Evolutionary conservation across 2,888 invertebrate species (phyloP).

Genomic region (Chesias legatella): DNA sequence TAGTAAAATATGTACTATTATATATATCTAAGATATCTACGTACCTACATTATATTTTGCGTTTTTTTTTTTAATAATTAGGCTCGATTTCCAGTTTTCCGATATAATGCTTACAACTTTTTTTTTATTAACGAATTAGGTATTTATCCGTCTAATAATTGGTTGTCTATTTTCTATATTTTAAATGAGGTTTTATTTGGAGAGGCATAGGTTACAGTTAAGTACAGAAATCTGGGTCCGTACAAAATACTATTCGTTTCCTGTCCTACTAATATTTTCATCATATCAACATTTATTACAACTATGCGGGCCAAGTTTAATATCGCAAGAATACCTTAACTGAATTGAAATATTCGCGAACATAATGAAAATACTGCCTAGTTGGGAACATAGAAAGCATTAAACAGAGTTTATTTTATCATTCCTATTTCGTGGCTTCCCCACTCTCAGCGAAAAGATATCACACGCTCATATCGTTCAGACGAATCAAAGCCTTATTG

Average conservation of each 20-base stretch:
- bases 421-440: conserved; percentile 21
- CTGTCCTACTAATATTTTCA: conserved; percentile 14
- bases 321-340: conserved; percentile 29
- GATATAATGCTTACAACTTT: too few relatives aligned
- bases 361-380: conserved; percentile 36
- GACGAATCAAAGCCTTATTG: conserved; percentile 20
- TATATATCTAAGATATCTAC: too few relatives aligned
- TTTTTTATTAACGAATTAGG: too few relatives aligned
- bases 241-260: conserved; percentile 6
- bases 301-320: conserved; percentile 20
- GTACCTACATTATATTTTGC: too few relatives aligned
- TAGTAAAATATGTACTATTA: too few relatives aligned
- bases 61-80: too few relatives aligned
- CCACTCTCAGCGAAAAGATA: conserved; percentile 11
- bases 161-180: too few relatives aligned
- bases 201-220: too few relatives aligned
- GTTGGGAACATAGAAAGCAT: conserved; percentile 28
- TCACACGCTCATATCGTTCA: conserved; percentile 11
- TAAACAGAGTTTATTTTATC: conserved; percentile 37
- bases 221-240: too few relatives aligned
- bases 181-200: too few relatives aligned
- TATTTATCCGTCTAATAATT: too few relatives aligned
- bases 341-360: conserved; percentile 29
- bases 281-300: conserved; percentile 21
- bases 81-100: too few relatives aligned